Percentiles rank a stretch among this genome's conserved stretches.
phyloP scores from a whole-genome alignment of 1,140 invertebrate genomes.

The Achroia grisella region DNA sequence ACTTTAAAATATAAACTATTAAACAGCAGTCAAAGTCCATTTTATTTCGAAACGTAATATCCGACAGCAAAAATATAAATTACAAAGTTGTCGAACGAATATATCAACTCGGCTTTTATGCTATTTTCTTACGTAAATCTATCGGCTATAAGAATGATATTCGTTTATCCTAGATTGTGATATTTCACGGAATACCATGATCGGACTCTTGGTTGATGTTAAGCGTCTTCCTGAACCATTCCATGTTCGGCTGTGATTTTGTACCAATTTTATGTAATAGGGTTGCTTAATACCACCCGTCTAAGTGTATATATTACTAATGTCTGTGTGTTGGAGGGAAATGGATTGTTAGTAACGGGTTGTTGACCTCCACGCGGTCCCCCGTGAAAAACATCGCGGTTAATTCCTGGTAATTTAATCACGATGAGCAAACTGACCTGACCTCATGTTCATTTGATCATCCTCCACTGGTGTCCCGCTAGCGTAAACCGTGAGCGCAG shows the following conservation, averaged over 20 bases:
- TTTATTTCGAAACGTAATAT: constrained; percentile 8
- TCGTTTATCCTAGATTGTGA: background rate
- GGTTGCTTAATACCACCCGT: too few species aligned
- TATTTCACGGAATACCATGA: constrained; percentile 7
- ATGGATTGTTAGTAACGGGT: too few species aligned
- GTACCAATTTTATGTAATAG: background rate
- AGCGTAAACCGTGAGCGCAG: too few species aligned
- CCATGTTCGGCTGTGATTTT: constrained; percentile 18
- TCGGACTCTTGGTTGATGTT: constrained; percentile 15
- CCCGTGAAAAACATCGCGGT: too few species aligned
- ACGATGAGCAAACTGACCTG: too few species aligned
- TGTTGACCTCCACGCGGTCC: too few species aligned
- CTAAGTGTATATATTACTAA: too few species aligned
- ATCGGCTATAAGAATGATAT: background rate
- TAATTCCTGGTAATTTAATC: too few species aligned
- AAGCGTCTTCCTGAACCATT: constrained; percentile 27
- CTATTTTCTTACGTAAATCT: constrained; percentile 1
- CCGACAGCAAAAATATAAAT: constrained; percentile 7
- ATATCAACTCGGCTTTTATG: background rate
- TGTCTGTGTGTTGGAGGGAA: too few species aligned
- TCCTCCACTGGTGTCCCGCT: too few species aligned
- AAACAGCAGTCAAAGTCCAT: background rate
- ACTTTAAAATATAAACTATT: background rate
- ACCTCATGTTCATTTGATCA: too few species aligned
- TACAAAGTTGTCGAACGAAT: constrained; percentile 10